Evolutionary conservation across 2,797 vertebrate species (phyloP).

Genomic region (Limosa lapponica): DNA sequence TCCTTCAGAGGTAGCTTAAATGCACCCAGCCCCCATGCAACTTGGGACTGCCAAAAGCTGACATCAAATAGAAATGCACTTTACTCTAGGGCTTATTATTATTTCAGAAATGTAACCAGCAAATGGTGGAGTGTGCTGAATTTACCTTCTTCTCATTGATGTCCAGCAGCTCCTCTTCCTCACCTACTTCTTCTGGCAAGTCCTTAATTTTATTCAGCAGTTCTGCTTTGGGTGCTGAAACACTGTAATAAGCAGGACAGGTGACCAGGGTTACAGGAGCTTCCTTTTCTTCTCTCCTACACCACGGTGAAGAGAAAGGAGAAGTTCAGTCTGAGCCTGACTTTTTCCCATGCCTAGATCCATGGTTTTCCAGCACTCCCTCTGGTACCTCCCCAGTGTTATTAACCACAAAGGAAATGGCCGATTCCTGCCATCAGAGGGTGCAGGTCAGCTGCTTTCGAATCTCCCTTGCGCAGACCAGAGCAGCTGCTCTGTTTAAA

Average conservation of each 20-base stretch:
- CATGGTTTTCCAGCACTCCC: background rate
- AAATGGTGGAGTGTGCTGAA: background rate
- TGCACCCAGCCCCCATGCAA: fast-evolving
- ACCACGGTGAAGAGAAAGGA: background rate
- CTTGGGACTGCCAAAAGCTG: background rate
- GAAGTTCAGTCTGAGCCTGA: background rate
- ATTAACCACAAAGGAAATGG: background rate
- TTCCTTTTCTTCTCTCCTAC: conserved; percentile 79
- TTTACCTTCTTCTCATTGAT: conserved; percentile 87
- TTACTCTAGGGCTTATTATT: background rate
- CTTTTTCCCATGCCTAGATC: background rate
- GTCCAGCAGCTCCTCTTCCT: conserved; percentile 80
- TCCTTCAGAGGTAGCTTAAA: background rate
- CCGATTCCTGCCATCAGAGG: conserved; percentile 45
- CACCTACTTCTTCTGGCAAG: conserved; percentile 75
- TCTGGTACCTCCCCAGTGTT: background rate
- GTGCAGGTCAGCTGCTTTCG: background rate
- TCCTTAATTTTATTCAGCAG: conserved; percentile 76
- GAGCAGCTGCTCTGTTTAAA: background rate
- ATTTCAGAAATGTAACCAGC: background rate
- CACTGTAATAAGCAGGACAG: conserved; percentile 76
- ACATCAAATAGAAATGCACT: background rate
- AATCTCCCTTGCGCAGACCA: background rate
- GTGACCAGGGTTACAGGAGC: conserved; percentile 20
- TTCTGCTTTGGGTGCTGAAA: conserved; percentile 79